These are phyloP conservation scores for Dicycla oo DNA, from an alignment of 2,888 invertebrate genomes.

Conservation along the genomic window DNA sequence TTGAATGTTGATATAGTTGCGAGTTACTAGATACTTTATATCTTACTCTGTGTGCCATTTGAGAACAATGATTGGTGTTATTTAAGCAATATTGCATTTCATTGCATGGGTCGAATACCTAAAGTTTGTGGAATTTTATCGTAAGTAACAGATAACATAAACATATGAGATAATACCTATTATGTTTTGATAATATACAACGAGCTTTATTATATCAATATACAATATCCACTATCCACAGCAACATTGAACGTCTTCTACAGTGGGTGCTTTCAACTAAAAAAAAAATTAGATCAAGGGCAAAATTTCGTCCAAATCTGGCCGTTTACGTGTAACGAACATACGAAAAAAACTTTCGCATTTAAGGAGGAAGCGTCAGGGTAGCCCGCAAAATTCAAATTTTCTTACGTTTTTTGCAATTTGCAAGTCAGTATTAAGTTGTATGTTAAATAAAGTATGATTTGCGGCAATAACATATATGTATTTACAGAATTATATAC, in stretches of 20 bases:
- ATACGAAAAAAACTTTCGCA: not conserved
- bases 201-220: not conserved
- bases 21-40: not conserved
- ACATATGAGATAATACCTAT: slow-evolving; percentile 24
- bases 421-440: no score
- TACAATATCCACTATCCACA: not conserved
- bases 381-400: no score
- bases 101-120: not conserved
- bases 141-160: not conserved
- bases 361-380: not conserved
- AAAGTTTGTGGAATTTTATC: not conserved
- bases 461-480: no score
- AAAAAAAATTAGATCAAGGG: not conserved
- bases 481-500: no score
- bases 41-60: not conserved
- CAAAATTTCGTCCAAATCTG: not conserved
- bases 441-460: no score
- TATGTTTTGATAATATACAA: not conserved
- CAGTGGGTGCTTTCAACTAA: not conserved
- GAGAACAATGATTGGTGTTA: not conserved
- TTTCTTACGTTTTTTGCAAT: no score
- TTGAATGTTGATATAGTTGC: not conserved
- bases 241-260: not conserved
- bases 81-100: not conserved
- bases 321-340: not conserved